These are phyloP conservation scores for Acanthopleura granulata DNA, from an alignment of 2,888 invertebrate genomes.

Conservation along the genomic window DNA sequence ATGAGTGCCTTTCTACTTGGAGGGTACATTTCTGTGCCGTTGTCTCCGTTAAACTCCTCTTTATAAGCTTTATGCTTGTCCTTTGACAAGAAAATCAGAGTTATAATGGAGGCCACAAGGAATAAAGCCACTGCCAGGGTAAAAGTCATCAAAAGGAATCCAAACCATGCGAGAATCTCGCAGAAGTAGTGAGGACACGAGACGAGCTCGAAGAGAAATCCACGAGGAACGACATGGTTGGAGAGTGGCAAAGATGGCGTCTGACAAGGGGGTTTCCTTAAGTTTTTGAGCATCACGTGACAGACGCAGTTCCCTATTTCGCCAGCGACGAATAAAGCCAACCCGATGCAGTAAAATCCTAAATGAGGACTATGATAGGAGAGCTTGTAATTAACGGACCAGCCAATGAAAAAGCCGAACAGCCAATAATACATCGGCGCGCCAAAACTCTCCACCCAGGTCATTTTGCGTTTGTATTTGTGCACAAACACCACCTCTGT, in stretches of 20 bases:
- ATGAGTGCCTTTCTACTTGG: not conserved
- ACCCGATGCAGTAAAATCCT: slow-evolving; percentile 5
- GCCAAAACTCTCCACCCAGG: slow-evolving; percentile 6
- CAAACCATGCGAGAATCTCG: not conserved
- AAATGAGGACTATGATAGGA: slow-evolving; percentile 1
- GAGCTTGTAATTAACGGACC: slow-evolving; percentile 12
- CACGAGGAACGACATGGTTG: not conserved
- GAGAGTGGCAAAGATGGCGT: not conserved
- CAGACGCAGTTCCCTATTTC: slow-evolving; percentile 9
- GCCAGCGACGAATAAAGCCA: not conserved
- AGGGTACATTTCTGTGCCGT: slow-evolving; percentile 7
- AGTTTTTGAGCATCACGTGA: slow-evolving; percentile 13
- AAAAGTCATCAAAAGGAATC: not conserved
- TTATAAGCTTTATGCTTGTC: not conserved
- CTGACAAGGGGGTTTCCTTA: not conserved
- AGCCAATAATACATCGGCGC: not conserved
- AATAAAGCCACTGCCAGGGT: not conserved
- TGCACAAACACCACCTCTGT: slow-evolving; percentile 13
- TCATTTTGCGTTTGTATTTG: slow-evolving; percentile 1
- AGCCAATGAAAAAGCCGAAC: slow-evolving; percentile 10
- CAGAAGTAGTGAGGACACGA: slow-evolving; percentile 15
- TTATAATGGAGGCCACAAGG: not conserved
- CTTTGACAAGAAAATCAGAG: not conserved
- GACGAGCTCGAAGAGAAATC: slow-evolving; percentile 2
- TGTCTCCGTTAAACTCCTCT: not conserved